Base-by-base conservation (phyloP, 2,113 vertebrate genomes). In the Strix uralensis region DNA sequence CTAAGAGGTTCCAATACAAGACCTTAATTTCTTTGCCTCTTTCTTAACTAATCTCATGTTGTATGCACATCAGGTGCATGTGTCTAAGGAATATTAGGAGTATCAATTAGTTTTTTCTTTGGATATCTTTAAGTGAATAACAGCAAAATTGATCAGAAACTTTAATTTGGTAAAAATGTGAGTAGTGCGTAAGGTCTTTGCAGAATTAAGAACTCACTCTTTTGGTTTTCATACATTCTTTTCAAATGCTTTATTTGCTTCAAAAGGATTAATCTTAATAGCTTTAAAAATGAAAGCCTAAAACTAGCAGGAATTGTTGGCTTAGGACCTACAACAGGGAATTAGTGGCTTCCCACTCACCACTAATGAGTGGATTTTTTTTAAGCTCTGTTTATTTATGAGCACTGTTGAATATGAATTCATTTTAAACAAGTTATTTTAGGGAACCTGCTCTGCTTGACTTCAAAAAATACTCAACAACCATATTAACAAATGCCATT, bases 341-440 rank as follows among this genome's bases (percentile, higher is more conserved):
- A 97, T 97, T 97, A 94, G 92, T 91, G 92, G 80, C 88, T 95
- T 96, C 91, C 96, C 95, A 96, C 88, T 95, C 95, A 94, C 77
- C 86, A 77, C 92, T 97, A 97, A 96, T 94, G 92, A 96, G 54
- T 91, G 66, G 69, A 92, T 95, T 94, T 95, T 96, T 96, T 95
- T 80, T 42, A 92, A 95, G 66, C 89, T 84, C 52, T 95, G 78
- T 94, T 96, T 97, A 90, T 96, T 97, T 96, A 87, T 79, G 73
- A 91, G 34, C 78, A 65, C 66, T 63, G 78, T 69, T 95, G 89
- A 89, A 95, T 96, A 92, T 29, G 92, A 94, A 96, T 95, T 92
- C 81, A 80, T 94, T 90, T 92, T 90, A 89, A 96, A 89, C 20
- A 82, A 85, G 58, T 77, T 65, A 92, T 95, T 95, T 94, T 94